Conservation (phyloP, 2,888 invertebrate genomes). For the Liopterus haemorrhoidalis region DNA sequence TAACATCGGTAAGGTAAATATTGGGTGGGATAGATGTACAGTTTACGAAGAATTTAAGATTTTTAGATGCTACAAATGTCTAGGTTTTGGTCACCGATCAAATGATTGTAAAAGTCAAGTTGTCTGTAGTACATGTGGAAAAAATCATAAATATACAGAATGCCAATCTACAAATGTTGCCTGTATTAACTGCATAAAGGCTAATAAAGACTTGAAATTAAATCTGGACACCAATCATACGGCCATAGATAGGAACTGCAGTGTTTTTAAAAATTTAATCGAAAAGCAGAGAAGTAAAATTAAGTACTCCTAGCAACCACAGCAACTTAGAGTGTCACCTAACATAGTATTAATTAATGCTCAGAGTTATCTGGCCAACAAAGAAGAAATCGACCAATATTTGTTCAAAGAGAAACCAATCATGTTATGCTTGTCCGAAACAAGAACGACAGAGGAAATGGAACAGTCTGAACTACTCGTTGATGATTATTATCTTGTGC, state of each 20-base stretch:
- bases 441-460: conserved; percentile 1
- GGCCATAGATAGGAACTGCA: conserved; percentile 8
- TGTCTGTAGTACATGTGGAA: conserved; percentile 3
- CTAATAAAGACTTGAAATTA: conserved; percentile 6
- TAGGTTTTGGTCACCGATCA: conserved; percentile 1
- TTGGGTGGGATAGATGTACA: conserved; percentile 7
- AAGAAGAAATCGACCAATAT: not conserved
- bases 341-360: conserved; percentile 5
- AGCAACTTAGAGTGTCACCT: not conserved
- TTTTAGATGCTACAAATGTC: conserved; percentile 5
- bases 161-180: not conserved
- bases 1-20: conserved; percentile 5
- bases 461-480: not conserved
- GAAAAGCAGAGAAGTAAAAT: not conserved
- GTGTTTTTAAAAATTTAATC: not conserved
- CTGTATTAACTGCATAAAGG: conserved; percentile 3
- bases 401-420: not conserved
- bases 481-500: not conserved
- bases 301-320: conserved; percentile 5
- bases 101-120: not conserved
- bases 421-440: not conserved
- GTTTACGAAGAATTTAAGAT: conserved; percentile 11
- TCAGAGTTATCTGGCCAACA: not conserved
- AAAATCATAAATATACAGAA: conserved; percentile 2
- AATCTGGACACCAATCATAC: conserved; percentile 1